Base-by-base conservation (phyloP, 2,797 vertebrate genomes). In the Pseudochirops cupreus region DNA sequence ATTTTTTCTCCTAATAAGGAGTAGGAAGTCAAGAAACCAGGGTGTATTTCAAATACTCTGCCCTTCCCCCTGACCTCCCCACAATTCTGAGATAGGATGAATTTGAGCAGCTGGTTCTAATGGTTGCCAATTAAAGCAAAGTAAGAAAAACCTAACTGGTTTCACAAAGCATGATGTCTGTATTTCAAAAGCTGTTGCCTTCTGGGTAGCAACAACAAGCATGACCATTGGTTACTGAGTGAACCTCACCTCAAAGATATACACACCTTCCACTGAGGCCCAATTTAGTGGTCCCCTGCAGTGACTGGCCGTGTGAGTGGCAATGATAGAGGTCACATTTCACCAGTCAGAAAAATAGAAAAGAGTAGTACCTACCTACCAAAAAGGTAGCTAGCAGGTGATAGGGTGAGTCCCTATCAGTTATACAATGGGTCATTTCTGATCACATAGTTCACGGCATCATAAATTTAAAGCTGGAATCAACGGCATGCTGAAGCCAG, bases 41-140 rank as follows among this genome's bases (percentile, higher is more conserved):
- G 21, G 4, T 50, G 53, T 54, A 92, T 50, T 33, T 33, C 67
- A 21, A 92, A 5, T 92, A 46, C 24, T 59, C 29, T 93, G 56
- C 96, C 46, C 89, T 26, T 93, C 55, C 55, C 91, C 56, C 91
- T 94, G 59, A 58, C 92, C 31, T 90, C 29, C 21, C 52, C 28
- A 57, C 89, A 95, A 55, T 59, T 52, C 18, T 91, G 46, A 92
- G 92, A 94, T 92, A 94, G 6, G 10, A 55, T 50, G 93, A 82
- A 2, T 33, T 55, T 56, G 28, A 95, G 91, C 26, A 28, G 94
- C 18, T 53, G 16, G 14, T 57, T 90, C 89, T 92, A 92, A 92
- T 29, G 14, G 3, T 46, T 46, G 1, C 74, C 11, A 10, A 21
- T 82, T 46, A 82, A 82, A 82, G 39, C 21, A 26, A 46, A 6